Conservation (phyloP, 2,888 invertebrate genomes). For the Xanthia icteritia region DNA sequence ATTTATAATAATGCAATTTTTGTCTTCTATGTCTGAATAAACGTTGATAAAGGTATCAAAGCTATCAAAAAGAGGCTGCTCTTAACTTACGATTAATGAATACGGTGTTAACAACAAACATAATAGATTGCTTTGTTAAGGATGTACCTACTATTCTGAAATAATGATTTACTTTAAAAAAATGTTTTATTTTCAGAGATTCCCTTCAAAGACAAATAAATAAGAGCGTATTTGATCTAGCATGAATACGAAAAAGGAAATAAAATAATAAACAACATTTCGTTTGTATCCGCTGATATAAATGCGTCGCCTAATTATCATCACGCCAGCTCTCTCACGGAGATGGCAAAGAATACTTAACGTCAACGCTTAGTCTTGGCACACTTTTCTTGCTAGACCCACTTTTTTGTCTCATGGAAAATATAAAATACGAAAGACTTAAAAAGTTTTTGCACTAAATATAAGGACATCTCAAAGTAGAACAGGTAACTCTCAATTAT, state of each 20-base stretch:
- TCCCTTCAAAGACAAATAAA: constrained; percentile 21
- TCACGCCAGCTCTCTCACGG: constrained; percentile 28
- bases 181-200: neutral
- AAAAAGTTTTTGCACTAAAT: constrained; percentile 7
- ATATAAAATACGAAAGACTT: constrained; percentile 17
- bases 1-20: constrained; percentile 1
- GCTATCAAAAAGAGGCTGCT: neutral
- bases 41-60: neutral
- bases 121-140: constrained; percentile 16
- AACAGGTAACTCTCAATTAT: constrained; percentile 3
- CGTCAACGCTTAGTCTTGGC: constrained; percentile 48
- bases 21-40: neutral
- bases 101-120: neutral
- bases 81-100: neutral
- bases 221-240: constrained; percentile 25
- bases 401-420: constrained; percentile 42
- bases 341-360: constrained; percentile 46
- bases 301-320: constrained; percentile 48
- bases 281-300: constrained; percentile 27
- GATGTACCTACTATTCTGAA: neutral
- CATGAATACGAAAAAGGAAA: constrained; percentile 37
- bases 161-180: constrained; percentile 2
- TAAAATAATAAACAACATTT: constrained; percentile 53
- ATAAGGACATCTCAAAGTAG: constrained; percentile 6
- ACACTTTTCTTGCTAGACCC: constrained; percentile 42